Base-by-base conservation (phyloP, 2,888 invertebrate species). In the Syrphus vitripennis region DNA sequence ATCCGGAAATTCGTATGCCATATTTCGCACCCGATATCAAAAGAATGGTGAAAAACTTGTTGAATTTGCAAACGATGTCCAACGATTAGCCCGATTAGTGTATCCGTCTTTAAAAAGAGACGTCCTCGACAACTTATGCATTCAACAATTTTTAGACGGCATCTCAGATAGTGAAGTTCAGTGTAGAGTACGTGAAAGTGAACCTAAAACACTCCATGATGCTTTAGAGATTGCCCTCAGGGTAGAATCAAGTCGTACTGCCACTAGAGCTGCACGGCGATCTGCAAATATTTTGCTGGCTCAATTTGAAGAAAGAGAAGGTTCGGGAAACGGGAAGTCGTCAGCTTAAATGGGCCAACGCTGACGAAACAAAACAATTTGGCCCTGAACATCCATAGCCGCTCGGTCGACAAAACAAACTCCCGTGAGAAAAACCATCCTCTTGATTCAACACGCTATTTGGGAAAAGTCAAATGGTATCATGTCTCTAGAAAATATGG, bases 131-230 rank as follows among this genome's bases (percentile, higher is more conserved):
- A 69, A n/a, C 37, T 34, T 69, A 21, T 69, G 31, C 24, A 31
- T 69, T 21, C 67, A 53, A 69, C 53, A 69, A 10, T 53, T 69
- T 24, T 31, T 69, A n/a, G n/a, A n/a, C n/a, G n/a, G n/a, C n/a
- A n/a, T n/a, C n/a, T n/a, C n/a, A n/a, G n/a, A n/a, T n/a, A n/a
- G n/a, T n/a, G n/a, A n/a, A n/a, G n/a, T n/a, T n/a, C n/a, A n/a
- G n/a, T n/a, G n/a, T n/a, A n/a, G 31, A 21, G 45, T 31, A 5
- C 70, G 57, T 12, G 70, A 57, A 70, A 37, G 29, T 31, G 70
- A 57, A 16, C 70, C 55, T 14, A 26, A 19, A 55, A 26, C 16
- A 40, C 55, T 70, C 16, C 70, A 57, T 12, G 40, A 45, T 29
- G 57, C 57, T 2, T 55, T 71, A 29, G 70, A 71, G 19, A 21